A percentile compares a stretch with the other conserved stretches of the same genome.
Conservation (phyloP, 1,140 invertebrate species). For the Hermetia illucens region DNA sequence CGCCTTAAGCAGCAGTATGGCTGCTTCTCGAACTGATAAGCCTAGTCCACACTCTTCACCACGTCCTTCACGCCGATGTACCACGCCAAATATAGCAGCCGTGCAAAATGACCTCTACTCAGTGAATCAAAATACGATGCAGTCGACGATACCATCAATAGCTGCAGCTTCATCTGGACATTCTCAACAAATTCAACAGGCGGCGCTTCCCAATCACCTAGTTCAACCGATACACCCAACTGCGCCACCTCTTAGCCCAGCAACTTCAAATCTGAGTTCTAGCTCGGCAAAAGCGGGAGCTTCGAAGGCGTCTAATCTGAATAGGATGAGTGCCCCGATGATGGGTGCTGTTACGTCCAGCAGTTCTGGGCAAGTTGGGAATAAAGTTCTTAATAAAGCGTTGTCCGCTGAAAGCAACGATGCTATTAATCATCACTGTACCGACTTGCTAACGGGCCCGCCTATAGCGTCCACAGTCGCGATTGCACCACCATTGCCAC, state of each 20-base stretch:
- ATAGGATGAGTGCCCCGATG: conserved; percentile 26
- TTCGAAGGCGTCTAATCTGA: conserved; percentile 5
- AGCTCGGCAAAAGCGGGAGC: no score
- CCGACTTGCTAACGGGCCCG: neutral
- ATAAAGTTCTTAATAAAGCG: conserved; percentile 1
- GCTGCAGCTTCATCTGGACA: conserved; percentile 15
- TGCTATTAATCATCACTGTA: neutral
- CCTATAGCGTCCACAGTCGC: neutral
- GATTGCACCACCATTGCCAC: conserved; percentile 38
- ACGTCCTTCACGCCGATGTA: conserved; percentile 22
- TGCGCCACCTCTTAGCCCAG: no score
- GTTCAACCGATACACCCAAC: no score
- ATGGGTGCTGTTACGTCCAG: conserved; percentile 16
- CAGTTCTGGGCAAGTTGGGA: conserved; percentile 18
- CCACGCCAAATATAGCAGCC: conserved; percentile 26
- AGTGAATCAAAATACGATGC: conserved; percentile 11
- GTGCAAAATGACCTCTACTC: conserved; percentile 29
- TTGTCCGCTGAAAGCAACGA: conserved; percentile 7
- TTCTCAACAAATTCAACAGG: no score
- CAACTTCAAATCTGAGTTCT: no score
- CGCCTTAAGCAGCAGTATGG: conserved; percentile 29
- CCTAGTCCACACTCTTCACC: conserved; percentile 30
- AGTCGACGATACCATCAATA: conserved; percentile 6
- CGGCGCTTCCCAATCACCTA: no score
- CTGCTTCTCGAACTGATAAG: conserved; percentile 20